Percentiles rank a stretch among this genome's conserved stretches.
These are phyloP conservation scores for Ceryle rudis DNA, from an alignment of 2,797 vertebrate genomes.

Conservation along the genomic window DNA sequence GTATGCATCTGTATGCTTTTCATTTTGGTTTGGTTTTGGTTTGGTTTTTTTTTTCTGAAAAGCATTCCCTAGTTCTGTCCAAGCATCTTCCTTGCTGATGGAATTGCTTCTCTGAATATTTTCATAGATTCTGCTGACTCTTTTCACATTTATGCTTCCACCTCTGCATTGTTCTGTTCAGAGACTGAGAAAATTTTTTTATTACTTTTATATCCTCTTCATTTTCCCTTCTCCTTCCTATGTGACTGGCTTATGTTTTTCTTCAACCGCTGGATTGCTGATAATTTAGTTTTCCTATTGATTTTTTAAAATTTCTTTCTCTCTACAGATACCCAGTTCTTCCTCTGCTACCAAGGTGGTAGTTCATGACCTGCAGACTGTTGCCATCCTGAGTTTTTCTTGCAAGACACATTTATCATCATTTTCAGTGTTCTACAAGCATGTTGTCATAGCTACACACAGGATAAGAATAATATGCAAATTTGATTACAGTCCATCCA, in stretches of 20 bases:
- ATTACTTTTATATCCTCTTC: not conserved
- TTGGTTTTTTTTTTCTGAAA: not conserved
- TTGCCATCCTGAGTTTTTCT: not conserved
- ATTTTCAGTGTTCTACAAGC: not conserved
- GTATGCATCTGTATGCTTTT: not conserved
- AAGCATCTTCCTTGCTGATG: not conserved
- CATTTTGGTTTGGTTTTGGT: not conserved
- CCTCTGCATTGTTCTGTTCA: not conserved
- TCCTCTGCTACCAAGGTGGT: not conserved
- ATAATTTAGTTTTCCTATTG: not conserved
- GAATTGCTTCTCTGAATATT: not conserved
- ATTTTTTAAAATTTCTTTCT: not conserved
- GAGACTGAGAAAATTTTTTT: not conserved
- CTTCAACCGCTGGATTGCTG: not conserved
- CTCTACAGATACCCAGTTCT: not conserved
- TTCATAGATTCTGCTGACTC: not conserved
- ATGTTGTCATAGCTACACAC: not conserved
- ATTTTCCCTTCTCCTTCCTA: not conserved
- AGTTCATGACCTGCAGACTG: not conserved
- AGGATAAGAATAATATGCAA: not conserved
- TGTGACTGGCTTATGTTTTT: not conserved
- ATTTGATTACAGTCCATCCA: not conserved
- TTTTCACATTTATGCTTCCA: not conserved
- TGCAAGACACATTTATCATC: not conserved
- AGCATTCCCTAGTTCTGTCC: not conserved